Evolutionary conservation across 1,140 invertebrate species (phyloP).

Genomic region (Melipona quadrifasciata): DNA sequence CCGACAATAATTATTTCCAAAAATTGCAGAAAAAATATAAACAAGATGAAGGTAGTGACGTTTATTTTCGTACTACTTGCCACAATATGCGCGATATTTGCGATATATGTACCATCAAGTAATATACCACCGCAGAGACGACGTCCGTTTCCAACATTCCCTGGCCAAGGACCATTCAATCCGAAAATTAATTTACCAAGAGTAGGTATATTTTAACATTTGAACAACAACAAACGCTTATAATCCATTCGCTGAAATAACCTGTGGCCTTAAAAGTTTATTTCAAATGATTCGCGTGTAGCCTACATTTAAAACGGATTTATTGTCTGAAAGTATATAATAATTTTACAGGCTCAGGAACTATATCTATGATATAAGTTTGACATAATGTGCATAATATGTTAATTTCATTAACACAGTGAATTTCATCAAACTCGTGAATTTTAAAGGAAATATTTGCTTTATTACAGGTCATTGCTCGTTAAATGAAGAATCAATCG

Average conservation of each 20-base stretch:
- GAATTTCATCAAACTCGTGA: too few relatives aligned
- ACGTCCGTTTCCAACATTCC: background rate
- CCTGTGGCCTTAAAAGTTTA: too few relatives aligned
- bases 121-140: background rate
- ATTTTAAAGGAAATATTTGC: background rate
- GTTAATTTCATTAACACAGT: too few relatives aligned
- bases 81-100: constrained; percentile 35
- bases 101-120: background rate
- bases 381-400: too few relatives aligned
- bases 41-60: constrained; percentile 30
- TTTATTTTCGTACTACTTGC: constrained; percentile 34
- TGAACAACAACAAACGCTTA: background rate
- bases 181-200: constrained; percentile 12
- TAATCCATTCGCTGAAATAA: background rate
- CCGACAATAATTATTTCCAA: background rate
- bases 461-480: background rate
- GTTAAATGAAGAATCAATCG: background rate
- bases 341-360: too few relatives aligned
- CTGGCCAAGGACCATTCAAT: constrained; percentile 45
- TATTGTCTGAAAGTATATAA: too few relatives aligned
- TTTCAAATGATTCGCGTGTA: too few relatives aligned
- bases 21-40: background rate
- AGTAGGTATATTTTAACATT: constrained; percentile 23
- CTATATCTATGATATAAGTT: too few relatives aligned
- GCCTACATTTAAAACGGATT: too few relatives aligned